Evolutionary conservation across 2,113 vertebrate species (phyloP).

Genomic region (Solea senegalensis): DNA sequence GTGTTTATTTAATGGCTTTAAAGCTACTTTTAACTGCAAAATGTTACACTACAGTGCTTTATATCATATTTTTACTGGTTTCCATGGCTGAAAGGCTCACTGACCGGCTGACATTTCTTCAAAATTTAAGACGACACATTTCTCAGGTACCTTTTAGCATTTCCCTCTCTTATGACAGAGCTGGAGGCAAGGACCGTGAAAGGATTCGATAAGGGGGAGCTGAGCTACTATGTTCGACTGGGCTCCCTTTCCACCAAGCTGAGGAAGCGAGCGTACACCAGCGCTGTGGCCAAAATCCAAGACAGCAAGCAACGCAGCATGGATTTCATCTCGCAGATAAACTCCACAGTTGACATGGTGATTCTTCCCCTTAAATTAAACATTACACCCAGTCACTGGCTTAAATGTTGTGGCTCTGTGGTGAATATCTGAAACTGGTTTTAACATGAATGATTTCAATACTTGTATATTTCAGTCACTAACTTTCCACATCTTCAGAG

Average conservation of each 20-base stretch:
- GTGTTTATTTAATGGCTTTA: not conserved
- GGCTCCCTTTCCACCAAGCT: slow-evolving; percentile 90
- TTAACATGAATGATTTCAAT: too few species aligned
- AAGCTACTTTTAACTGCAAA: not conserved
- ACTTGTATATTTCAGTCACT: too few species aligned
- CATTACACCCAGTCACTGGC: too few species aligned
- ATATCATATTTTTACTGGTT: too few species aligned
- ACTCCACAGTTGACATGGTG: slow-evolving; percentile 87
- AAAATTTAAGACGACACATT: too few species aligned
- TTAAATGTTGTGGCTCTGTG: too few species aligned
- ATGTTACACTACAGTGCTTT: too few species aligned
- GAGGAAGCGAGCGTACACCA: slow-evolving; percentile 86
- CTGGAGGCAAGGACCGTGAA: slow-evolving; percentile 81
- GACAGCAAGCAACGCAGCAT: slow-evolving; percentile 86
- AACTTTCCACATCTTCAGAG: too few species aligned
- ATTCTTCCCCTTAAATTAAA: too few species aligned
- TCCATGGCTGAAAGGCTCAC: too few species aligned
- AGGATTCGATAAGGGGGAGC: slow-evolving; percentile 83
- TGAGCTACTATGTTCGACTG: slow-evolving; percentile 88
- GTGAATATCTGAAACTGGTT: too few species aligned
- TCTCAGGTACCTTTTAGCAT: not conserved
- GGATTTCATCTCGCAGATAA: slow-evolving; percentile 87
- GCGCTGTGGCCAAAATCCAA: slow-evolving; percentile 82
- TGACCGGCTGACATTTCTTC: not conserved
- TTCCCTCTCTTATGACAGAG: slow-evolving; percentile 73